These are phyloP conservation scores for Drosophila nebulosa DNA, from an alignment of 1,140 invertebrate species.

Conservation along the genomic window DNA sequence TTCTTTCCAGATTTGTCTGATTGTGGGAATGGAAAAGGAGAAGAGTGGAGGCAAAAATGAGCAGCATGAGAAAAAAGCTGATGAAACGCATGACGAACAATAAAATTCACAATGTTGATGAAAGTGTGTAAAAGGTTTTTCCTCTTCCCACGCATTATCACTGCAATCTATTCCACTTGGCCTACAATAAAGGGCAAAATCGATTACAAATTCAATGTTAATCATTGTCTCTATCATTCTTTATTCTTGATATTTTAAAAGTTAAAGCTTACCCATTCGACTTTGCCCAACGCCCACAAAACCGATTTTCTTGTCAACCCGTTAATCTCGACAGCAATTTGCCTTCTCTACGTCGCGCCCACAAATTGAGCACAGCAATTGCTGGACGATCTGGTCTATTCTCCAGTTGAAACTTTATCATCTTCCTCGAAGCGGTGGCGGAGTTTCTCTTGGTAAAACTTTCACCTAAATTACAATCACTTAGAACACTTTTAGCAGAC, in stretches of 20 bases:
- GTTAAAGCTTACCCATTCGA: background rate
- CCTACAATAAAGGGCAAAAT: no score
- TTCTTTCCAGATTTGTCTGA: background rate
- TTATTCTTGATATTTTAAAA: background rate
- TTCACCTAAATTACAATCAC: conserved; percentile 78
- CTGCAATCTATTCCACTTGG: no score
- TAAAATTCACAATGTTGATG: conserved; percentile 7
- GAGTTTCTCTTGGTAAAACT: conserved; percentile 17
- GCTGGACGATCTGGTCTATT: background rate
- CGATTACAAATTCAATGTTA: no score
- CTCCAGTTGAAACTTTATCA: conserved; percentile 11
- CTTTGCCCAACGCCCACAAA: background rate
- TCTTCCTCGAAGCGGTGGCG: conserved; percentile 2
- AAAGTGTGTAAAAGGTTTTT: conserved; percentile 9
- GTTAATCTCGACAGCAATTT: conserved; percentile 8
- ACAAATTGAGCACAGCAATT: background rate
- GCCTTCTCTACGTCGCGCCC: background rate
- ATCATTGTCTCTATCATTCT: background rate
- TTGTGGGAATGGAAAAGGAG: conserved; percentile 1
- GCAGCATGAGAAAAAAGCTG: background rate
- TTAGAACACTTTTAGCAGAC: conserved; percentile 76
- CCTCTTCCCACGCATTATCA: background rate
- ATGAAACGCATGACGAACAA: background rate
- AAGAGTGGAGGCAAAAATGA: background rate
- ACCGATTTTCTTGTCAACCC: background rate